A percentile compares a stretch with the other conserved stretches of the same genome.
Conservation (phyloP, 2,888 invertebrate genomes). For the Camptogramma bilineatum region DNA sequence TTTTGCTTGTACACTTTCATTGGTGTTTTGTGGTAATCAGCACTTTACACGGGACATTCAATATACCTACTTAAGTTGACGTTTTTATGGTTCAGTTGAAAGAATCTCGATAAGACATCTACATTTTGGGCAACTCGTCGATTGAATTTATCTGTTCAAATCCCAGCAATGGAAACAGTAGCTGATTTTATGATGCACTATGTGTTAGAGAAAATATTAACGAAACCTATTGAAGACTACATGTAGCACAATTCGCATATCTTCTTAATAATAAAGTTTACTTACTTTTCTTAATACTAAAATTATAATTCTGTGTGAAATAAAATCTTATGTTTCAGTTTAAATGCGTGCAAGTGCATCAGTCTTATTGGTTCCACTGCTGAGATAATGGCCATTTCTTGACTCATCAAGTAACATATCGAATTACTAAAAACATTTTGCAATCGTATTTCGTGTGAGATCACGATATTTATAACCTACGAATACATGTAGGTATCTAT, state of each 20-base stretch:
- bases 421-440: no score
- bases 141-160: not conserved
- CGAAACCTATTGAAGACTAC: no score
- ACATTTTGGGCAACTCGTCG: not conserved
- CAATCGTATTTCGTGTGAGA: no score
- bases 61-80: not conserved
- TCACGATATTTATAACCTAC: no score
- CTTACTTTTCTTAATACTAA: no score
- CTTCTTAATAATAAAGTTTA: no score
- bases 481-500: no score
- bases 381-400: not conserved
- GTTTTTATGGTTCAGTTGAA: not conserved
- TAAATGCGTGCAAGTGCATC: not conserved
- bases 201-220: no score
- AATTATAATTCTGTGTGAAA: not conserved
- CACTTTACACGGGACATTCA: not conserved
- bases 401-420: no score
- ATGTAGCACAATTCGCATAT: no score
- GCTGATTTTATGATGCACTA: not conserved
- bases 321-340: constrained; percentile 21
- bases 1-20: constrained; percentile 21
- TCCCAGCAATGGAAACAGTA: constrained; percentile 19
- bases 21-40: constrained; percentile 17
- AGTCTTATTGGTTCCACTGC: not conserved
- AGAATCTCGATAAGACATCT: not conserved